These are phyloP conservation scores for western clawed frog (Xenopus tropicalis) DNA, from an alignment of 2,113 vertebrate genomes.

Conservation along the genomic window UCB_Xtro_10.0 CM004445.2:103878001-103878500, in stretches of 20 bases:
- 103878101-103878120: background rate
- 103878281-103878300: conserved; percentile 30
- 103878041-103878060: too few species aligned
- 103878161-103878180: background rate
- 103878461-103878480: conserved; percentile 1
- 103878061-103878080: too few species aligned
- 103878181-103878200: conserved; percentile 34
- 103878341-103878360: conserved; percentile 12
- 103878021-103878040: too few species aligned
- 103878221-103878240: conserved; percentile 22
- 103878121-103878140: background rate
- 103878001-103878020: too few species aligned
- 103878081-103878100: background rate
- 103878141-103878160: background rate
- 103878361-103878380: background rate
- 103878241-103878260: conserved; percentile 30
- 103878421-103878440: conserved; percentile 13
- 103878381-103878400: background rate
- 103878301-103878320: conserved; percentile 30
- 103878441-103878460: conserved; percentile 27
- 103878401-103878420: conserved; percentile 32
- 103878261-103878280: conserved; percentile 33
- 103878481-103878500: conserved; percentile 21
- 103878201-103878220: conserved; percentile 23
- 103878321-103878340: conserved; percentile 13